Conservation (phyloP, 2,113 vertebrate genomes). For the Myiopsitta monachus region DNA sequence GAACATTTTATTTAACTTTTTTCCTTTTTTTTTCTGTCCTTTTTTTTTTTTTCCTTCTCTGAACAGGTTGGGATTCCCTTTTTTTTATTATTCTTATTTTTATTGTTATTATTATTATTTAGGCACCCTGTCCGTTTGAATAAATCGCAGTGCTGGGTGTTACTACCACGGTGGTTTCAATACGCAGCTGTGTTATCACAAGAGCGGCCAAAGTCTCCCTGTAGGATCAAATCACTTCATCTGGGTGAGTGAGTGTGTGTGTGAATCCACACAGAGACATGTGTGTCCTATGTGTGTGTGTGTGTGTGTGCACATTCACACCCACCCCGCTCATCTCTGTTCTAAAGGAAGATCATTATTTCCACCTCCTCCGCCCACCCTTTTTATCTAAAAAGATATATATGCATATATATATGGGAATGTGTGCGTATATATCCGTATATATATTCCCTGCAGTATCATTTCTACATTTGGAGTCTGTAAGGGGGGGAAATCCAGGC, state of each 20-base stretch:
- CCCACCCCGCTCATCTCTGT: background rate
- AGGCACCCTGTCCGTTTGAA: background rate
- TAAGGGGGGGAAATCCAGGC: background rate
- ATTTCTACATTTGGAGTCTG: background rate
- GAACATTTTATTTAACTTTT: slow-evolving; percentile 50
- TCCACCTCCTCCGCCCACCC: background rate
- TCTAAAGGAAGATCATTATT: background rate
- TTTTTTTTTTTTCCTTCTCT: background rate
- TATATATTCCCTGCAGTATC: background rate
- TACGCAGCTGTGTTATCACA: background rate
- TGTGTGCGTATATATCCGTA: background rate
- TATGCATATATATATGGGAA: background rate
- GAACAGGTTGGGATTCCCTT: background rate
- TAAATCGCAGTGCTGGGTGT: background rate
- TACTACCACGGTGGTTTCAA: background rate
- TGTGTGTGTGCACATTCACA: background rate
- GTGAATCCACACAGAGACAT: background rate
- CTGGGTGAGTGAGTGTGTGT: background rate
- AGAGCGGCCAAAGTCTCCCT: slow-evolving; percentile 10
- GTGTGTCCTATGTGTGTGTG: background rate
- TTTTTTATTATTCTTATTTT: background rate
- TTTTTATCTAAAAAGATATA: background rate
- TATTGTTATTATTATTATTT: background rate
- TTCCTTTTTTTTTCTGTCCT: no score
- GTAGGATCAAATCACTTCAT: slow-evolving; percentile 3